Conservation (phyloP, 2,888 invertebrate species). For the Ethmia dodecea region DNA sequence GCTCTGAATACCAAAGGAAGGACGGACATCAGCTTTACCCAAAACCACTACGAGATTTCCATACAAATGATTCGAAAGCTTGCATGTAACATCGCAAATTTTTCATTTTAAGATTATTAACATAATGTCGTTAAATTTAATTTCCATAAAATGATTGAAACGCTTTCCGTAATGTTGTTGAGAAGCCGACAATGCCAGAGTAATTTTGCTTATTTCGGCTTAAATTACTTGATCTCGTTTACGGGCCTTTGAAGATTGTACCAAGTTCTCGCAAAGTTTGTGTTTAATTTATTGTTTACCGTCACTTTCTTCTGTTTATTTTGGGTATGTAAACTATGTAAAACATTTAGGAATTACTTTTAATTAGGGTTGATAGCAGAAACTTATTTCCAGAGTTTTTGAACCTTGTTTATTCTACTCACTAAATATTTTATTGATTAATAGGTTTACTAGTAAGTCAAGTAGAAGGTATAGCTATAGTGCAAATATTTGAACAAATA, state of each 20-base stretch:
- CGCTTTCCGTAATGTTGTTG: conserved; percentile 47
- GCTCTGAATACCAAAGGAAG: conserved; percentile 59
- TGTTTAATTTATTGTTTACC: conserved; percentile 71
- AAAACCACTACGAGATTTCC: conserved; percentile 42
- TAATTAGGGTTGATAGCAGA: too few relatives aligned
- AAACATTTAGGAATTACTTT: too few relatives aligned
- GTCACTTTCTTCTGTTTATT: conserved; percentile 62
- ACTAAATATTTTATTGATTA: too few relatives aligned
- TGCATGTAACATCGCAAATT: conserved; percentile 31
- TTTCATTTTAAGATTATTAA: conserved; percentile 25
- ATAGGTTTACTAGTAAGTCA: too few relatives aligned
- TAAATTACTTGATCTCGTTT: conserved; percentile 74
- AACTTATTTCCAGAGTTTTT: too few relatives aligned
- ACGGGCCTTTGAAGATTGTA: conserved; percentile 68
- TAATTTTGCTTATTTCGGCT: conserved; percentile 70
- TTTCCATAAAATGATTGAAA: conserved; percentile 42
- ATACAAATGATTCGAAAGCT: conserved; percentile 46
- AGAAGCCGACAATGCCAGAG: conserved; percentile 58
- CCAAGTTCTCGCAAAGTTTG: conserved; percentile 67
- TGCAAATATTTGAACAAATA: too few relatives aligned
- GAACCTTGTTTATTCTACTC: too few relatives aligned
- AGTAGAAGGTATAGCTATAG: too few relatives aligned
- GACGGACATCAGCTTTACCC: conserved; percentile 47
- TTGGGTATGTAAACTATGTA: conserved; percentile 47
- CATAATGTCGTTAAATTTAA: conserved; percentile 40